Evolutionary conservation across 1,140 invertebrate species (phyloP).

Genomic region (Globodera rostochiensis): DNA sequence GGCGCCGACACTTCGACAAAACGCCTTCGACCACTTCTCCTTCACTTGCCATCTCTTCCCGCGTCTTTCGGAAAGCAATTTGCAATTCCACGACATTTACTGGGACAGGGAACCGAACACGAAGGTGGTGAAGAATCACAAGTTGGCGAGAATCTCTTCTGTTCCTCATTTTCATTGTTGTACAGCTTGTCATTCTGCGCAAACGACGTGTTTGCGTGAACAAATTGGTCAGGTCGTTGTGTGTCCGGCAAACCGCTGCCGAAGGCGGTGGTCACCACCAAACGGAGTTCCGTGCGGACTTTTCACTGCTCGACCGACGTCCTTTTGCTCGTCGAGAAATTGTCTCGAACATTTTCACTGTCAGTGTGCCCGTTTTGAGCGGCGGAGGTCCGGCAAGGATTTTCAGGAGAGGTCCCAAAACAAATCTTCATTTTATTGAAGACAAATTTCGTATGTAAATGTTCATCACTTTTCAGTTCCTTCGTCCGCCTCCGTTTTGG

Average conservation of each 20-base stretch:
- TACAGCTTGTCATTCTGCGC: conserved; percentile 23
- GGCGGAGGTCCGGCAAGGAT: conserved; percentile 8
- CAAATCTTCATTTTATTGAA: background rate
- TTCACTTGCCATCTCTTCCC: conserved; percentile 46
- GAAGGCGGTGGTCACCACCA: no score
- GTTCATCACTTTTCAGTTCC: background rate
- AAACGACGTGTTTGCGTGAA: conserved; percentile 23
- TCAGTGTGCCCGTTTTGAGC: conserved; percentile 13
- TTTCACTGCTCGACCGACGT: conserved; percentile 32
- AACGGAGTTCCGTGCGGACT: conserved; percentile 15
- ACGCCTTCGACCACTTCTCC: conserved; percentile 36
- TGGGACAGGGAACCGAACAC: conserved; percentile 37
- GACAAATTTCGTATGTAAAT: background rate
- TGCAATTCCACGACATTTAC: conserved; percentile 50
- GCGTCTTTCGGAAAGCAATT: conserved; percentile 44
- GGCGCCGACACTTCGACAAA: background rate
- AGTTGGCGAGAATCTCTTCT: conserved; percentile 6
- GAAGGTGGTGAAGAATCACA: conserved; percentile 11
- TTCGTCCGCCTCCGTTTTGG: conserved; percentile 29
- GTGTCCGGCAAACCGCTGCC: conserved; percentile 4
- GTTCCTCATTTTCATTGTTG: background rate
- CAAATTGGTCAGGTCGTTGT: conserved; percentile 20
- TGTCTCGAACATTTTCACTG: conserved; percentile 33
- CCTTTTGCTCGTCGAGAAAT: conserved; percentile 32
- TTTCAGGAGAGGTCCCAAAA: background rate